Percentiles rank a stretch among this genome's conserved stretches.
phyloP scores from a whole-genome alignment of 2,888 invertebrate genomes.

The Heliothis peltigera region DNA sequence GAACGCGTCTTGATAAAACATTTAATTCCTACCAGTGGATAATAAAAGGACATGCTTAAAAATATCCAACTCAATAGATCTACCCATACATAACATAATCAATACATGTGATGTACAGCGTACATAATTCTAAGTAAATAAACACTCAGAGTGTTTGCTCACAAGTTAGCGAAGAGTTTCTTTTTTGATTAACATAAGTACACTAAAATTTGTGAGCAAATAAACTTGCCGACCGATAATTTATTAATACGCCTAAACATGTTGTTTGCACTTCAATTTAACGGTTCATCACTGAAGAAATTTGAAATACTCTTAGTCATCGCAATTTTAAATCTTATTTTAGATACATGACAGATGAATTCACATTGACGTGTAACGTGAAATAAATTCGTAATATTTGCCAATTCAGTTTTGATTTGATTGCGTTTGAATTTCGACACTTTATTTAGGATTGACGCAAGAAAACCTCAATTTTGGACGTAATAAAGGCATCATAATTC shows the following conservation, averaged over 20 bases:
- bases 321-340: slow-evolving; percentile 26
- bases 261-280: slow-evolving; percentile 66
- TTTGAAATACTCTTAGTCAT: slow-evolving; percentile 46
- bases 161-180: slow-evolving; percentile 80
- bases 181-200: slow-evolving; percentile 74
- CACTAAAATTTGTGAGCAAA: slow-evolving; percentile 80
- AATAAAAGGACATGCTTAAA: too few relatives aligned
- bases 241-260: slow-evolving; percentile 79
- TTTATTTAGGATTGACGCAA: not conserved
- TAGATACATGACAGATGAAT: not conserved
- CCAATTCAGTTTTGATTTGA: slow-evolving; percentile 40
- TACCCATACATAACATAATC: slow-evolving; percentile 29
- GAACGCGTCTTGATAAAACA: too few relatives aligned
- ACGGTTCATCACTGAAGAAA: slow-evolving; percentile 59
- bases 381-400: slow-evolving; percentile 47
- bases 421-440: slow-evolving; percentile 28
- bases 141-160: slow-evolving; percentile 68
- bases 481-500: not conserved
- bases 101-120: slow-evolving; percentile 47
- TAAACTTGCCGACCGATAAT: slow-evolving; percentile 73
- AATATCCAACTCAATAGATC: not conserved
- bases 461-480: not conserved
- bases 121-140: slow-evolving; percentile 56
- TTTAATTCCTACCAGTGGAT: too few relatives aligned
- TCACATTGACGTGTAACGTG: not conserved